Evolutionary conservation across 1,140 invertebrate species (phyloP).

Genomic region (Brevipalpus yothersi): DNA sequence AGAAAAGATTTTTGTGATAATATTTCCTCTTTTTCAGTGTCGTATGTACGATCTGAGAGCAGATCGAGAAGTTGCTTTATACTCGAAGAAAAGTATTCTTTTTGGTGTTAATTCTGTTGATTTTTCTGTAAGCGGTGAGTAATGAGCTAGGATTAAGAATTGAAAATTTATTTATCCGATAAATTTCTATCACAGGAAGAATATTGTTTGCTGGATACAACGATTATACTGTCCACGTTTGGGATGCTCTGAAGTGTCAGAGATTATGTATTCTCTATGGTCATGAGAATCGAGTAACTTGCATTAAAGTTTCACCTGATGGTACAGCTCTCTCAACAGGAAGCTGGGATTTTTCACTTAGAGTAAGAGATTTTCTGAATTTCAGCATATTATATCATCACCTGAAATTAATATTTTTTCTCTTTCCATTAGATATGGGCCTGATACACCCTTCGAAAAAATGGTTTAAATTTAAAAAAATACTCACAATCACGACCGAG

Average conservation of each 20-base stretch:
- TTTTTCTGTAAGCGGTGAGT: slow-evolving; percentile 73
- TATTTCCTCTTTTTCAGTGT: slow-evolving; percentile 34
- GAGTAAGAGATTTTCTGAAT: slow-evolving; percentile 30
- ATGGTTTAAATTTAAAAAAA: no score
- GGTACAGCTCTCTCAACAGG: slow-evolving; percentile 90
- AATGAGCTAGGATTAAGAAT: not conserved
- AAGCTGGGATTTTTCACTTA: slow-evolving; percentile 88
- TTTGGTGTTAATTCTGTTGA: slow-evolving; percentile 97
- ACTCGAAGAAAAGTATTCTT: slow-evolving; percentile 89
- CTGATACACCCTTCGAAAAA: not conserved
- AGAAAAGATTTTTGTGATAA: not conserved
- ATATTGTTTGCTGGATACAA: slow-evolving; percentile 94
- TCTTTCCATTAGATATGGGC: not conserved
- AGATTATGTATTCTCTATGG: slow-evolving; percentile 78
- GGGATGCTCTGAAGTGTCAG: slow-evolving; percentile 87
- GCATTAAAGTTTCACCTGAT: slow-evolving; percentile 82
- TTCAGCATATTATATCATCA: not conserved
- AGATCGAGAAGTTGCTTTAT: slow-evolving; percentile 87
- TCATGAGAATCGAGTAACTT: slow-evolving; percentile 91
- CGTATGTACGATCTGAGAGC: slow-evolving; percentile 90
- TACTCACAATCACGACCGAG: no score
- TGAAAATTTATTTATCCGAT: not conserved
- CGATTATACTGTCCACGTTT: slow-evolving; percentile 94
- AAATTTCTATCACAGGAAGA: slow-evolving; percentile 33
- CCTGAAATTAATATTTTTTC: not conserved